phyloP scores from a whole-genome alignment of 2,113 vertebrate species.

The Turdus rufiventris region DNA sequence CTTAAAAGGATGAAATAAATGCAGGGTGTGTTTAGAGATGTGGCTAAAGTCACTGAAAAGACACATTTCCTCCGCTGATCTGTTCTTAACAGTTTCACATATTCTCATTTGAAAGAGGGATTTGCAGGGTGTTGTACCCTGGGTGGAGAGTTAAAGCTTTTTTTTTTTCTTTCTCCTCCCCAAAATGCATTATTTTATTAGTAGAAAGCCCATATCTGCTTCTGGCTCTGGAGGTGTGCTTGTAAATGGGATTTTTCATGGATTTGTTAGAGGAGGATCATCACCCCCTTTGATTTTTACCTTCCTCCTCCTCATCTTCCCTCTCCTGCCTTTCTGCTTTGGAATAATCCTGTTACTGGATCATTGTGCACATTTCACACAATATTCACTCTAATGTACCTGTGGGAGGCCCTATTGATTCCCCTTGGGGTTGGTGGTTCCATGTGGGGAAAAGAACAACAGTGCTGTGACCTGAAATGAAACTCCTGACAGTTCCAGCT shows the following conservation, averaged over 20 bases:
- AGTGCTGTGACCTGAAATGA: not conserved
- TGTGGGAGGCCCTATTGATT: not conserved
- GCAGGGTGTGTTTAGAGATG: not conserved
- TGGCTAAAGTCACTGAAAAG: not conserved
- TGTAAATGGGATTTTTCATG: not conserved
- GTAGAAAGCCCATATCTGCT: rapidly evolving
- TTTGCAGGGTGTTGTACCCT: not conserved
- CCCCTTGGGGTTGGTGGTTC: rapidly evolving
- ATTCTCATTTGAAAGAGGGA: not conserved
- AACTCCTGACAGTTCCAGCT: not conserved
- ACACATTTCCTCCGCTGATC: not conserved
- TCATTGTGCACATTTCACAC: not conserved
- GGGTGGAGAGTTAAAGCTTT: not conserved
- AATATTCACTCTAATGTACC: rapidly evolving
- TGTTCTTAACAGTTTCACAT: not conserved
- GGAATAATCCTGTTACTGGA: not conserved
- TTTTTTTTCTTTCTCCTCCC: not conserved
- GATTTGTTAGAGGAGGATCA: not conserved
- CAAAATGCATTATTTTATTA: not conserved
- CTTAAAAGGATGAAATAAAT: not conserved
- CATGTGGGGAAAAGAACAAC: not conserved
- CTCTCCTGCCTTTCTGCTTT: not conserved
- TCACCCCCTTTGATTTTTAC: not conserved
- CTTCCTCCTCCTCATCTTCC: not conserved
- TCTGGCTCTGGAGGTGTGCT: not conserved